Evolutionary conservation across 2,113 vertebrate genomes (phyloP).

Genomic region (Nycticryphes semicollaris): DNA sequence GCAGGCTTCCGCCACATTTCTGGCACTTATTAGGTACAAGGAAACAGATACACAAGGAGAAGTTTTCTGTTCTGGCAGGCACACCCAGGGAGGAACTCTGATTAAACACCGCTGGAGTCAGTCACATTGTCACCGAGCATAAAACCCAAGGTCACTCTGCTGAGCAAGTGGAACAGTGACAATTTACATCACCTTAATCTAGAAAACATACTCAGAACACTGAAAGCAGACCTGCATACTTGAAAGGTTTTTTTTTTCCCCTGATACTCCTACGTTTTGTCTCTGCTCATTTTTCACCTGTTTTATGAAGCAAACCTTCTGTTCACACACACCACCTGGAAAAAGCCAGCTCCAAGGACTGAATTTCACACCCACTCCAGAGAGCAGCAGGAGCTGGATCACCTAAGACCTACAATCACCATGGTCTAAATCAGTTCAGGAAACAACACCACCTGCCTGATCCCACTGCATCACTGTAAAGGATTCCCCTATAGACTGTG

Average conservation of each 20-base stretch:
- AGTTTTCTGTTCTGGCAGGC: neutral
- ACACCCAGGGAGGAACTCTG: conserved; percentile 5
- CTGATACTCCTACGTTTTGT: neutral
- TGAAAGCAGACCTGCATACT: neutral
- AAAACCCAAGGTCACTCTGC: neutral
- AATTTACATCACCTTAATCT: neutral
- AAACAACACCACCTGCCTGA: neutral
- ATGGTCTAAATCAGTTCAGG: neutral
- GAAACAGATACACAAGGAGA: neutral
- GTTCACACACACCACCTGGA: neutral
- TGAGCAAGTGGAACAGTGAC: neutral
- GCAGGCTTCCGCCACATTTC: neutral
- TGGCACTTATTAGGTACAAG: neutral
- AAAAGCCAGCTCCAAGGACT: neutral
- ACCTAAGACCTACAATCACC: neutral
- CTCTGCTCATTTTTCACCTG: neutral
- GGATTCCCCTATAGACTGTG: neutral
- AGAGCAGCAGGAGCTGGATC: neutral
- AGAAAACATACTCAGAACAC: neutral
- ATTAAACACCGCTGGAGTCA: neutral
- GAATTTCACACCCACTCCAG: neutral
- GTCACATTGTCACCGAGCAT: neutral
- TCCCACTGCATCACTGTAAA: neutral
- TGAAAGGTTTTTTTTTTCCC: neutral
- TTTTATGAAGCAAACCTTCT: neutral